Evolutionary conservation across 1,140 invertebrate species (phyloP), one percentile per base, ranked within the genome.

Genomic region (Drosophila kohkoa): DNA sequence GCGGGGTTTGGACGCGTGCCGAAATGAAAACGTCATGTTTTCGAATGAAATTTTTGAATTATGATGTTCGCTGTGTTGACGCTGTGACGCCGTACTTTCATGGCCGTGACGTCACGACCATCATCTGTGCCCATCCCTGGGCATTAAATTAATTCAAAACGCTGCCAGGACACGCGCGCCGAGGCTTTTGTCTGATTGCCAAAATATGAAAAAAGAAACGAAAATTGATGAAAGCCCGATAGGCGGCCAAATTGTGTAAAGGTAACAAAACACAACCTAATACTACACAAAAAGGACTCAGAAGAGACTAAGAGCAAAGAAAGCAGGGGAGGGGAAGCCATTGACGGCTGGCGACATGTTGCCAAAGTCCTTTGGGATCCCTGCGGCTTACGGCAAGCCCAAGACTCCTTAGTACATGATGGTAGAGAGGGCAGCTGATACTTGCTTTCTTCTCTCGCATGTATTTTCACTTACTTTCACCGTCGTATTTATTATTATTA

Each of bases 61-160:
- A 89, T 88, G 83, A 82, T 86, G 82, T 86, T 86, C 77, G 66
- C 67, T 78, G 73, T 78, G 73, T 75, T 80, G 75, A 75, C 71
- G 65, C 60, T 45, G 69, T 58, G 55, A 70, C 71, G 81, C 81
- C 81, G 64, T 65, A 59, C 51, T 15, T 32, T 41, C 30, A 63
- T 48, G 15, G 52, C 11, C 54, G 57, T 71, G 68, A 71, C 70
- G 48, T 69, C 74, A 73, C 52, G 58, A 62, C 73, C 83, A 88
- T 87, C 82, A 82, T 88, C 80, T 82, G 83, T 41, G 54, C 82
- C 48, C 74, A 79, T 77, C 67, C 54, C 54, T 64, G 49, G 83
- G 81, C 85, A 89, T 89, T 89, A 89, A 89, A 89, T 89, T 89
- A 89, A 89, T 89, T 85, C 86, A 89, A 89, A 89, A 89, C 78